Percentiles rank a stretch among this genome's conserved stretches.
Conservation (phyloP, 2,113 vertebrate genomes). For the Sclerurus mexicanus region DNA sequence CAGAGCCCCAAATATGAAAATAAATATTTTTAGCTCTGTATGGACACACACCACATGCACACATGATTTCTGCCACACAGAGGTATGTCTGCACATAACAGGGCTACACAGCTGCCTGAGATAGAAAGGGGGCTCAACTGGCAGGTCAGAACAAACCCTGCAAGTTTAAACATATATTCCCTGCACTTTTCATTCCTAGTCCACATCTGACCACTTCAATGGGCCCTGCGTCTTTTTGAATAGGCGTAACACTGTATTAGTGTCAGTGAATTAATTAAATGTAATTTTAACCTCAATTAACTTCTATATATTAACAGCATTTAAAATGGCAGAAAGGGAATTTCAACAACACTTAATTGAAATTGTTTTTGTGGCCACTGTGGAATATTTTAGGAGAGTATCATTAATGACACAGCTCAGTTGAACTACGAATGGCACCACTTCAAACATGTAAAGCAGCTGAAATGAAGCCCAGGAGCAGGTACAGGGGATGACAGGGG, state of each 20-base stretch:
- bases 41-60: neutral
- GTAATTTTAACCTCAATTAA: conserved; percentile 32
- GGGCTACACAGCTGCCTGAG: neutral
- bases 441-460: neutral
- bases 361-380: neutral
- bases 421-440: neutral
- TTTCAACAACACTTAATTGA: neutral
- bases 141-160: neutral
- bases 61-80: neutral
- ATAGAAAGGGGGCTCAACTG: neutral
- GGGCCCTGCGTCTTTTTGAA: neutral
- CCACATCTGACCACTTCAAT: neutral
- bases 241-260: neutral
- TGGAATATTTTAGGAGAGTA: neutral
- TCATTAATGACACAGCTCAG: conserved; percentile 22
- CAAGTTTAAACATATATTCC: neutral
- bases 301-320: neutral
- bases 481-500: neutral
- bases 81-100: no score
- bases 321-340: neutral
- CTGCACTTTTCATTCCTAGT: neutral
- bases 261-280: conserved; percentile 9
- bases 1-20: neutral
- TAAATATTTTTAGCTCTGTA: neutral
- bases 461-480: neutral